These are phyloP conservation scores for Catostylus mosaicus DNA, from an alignment of 30 jellyfish, hydroid and myxozoan genomes.

Conservation along the genomic window DNA sequence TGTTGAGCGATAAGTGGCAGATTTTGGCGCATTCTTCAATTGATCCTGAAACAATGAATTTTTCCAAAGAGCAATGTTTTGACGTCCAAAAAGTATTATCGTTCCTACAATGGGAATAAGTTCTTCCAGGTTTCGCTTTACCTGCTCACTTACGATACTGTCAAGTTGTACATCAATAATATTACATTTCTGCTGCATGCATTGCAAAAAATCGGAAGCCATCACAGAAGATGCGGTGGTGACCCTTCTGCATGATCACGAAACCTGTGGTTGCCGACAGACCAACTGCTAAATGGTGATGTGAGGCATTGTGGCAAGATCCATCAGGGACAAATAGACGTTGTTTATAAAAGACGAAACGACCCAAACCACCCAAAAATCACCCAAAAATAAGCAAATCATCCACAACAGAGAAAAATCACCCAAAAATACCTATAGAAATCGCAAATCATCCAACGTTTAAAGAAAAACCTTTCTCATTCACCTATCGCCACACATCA, in stretches of 20 bases:
- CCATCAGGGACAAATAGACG: constrained; percentile 22
- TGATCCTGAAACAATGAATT: constrained; percentile 24
- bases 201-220: neutral
- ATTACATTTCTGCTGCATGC: neutral
- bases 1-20: constrained; percentile 67
- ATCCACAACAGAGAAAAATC: too few species aligned
- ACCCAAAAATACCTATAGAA: too few species aligned
- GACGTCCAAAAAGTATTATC: neutral
- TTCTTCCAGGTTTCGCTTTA: neutral
- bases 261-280: constrained; percentile 2
- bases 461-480: too few species aligned
- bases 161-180: neutral
- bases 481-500: too few species aligned
- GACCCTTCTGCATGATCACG: constrained; percentile 24
- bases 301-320: neutral
- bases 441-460: too few species aligned
- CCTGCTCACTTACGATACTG: neutral
- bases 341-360: too few species aligned
- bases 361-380: too few species aligned
- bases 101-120: constrained; percentile 50
- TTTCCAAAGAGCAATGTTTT: constrained; percentile 14
- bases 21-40: constrained; percentile 54
- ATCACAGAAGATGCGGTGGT: constrained; percentile 8
- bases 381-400: too few species aligned
- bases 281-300: constrained; percentile 35